Conservation (phyloP, 2,888 invertebrate genomes). For the Drosophila sordidapex region DNA sequence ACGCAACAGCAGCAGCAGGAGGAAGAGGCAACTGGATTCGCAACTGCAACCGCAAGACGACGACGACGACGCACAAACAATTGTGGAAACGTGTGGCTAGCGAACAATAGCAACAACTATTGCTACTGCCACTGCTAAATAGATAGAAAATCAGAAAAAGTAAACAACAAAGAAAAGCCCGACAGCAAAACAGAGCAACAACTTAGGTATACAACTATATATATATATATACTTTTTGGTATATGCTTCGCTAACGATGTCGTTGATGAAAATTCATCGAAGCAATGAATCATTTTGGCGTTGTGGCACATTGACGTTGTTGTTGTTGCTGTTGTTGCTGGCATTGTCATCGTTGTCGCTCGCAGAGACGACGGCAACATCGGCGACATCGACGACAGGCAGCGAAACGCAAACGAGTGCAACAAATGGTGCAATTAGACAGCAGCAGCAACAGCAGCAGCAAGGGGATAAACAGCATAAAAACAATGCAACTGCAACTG, state of each 20-base stretch:
- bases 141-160: conserved; percentile 63
- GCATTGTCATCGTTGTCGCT: conserved; percentile 56
- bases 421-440: conserved; percentile 81
- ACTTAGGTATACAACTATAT: conserved; percentile 23
- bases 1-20: conserved; percentile 63
- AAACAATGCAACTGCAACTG: conserved; percentile 21
- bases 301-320: conserved; percentile 66
- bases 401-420: conserved; percentile 75
- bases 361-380: conserved; percentile 36
- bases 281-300: conserved; percentile 82
- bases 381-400: conserved; percentile 46
- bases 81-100: conserved; percentile 77
- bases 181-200: conserved; percentile 42
- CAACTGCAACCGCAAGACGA: conserved; percentile 62
- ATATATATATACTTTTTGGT: conserved; percentile 52
- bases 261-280: conserved; percentile 82
- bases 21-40: conserved; percentile 31
- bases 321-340: conserved; percentile 56
- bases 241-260: conserved; percentile 81
- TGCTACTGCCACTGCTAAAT: conserved; percentile 22
- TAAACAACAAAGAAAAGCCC: conserved; percentile 8
- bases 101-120: conserved; percentile 65
- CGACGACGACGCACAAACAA: conserved; percentile 65
- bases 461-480: conserved; percentile 29
- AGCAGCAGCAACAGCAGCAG: conserved; percentile 47